Evolutionary conservation across 2,113 vertebrate species (phyloP).

Genomic region (Perccottus glenii): DNA sequence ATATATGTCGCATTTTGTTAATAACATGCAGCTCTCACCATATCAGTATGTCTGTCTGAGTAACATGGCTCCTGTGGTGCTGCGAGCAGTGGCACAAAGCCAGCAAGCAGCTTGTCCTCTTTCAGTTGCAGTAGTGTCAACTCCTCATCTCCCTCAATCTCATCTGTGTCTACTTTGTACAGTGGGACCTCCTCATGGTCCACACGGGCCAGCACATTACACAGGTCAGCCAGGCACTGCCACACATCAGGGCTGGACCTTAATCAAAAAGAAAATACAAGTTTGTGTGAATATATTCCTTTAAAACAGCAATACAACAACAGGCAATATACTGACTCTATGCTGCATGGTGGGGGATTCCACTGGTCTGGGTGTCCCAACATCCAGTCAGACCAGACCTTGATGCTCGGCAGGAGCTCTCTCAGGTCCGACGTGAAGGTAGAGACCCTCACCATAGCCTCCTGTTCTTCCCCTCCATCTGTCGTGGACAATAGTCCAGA

Average conservation of each 20-base stretch:
- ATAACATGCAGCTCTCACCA: conserved; percentile 29
- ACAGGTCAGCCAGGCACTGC: conserved; percentile 92
- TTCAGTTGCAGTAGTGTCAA: conserved; percentile 91
- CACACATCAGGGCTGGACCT: conserved; percentile 87
- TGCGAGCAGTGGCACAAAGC: conserved; percentile 94
- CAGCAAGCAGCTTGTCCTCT: conserved; percentile 94
- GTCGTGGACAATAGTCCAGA: conserved; percentile 75
- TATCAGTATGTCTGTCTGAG: conserved; percentile 89
- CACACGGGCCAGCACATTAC: conserved; percentile 91
- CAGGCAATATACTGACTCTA: conserved; percentile 64
- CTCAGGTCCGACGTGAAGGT: conserved; percentile 87
- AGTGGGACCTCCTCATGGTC: conserved; percentile 94
- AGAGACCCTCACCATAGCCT: conserved; percentile 90
- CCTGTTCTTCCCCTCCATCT: conserved; percentile 68
- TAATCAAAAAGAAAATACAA: conserved; percentile 1
- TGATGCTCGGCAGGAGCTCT: conserved; percentile 93
- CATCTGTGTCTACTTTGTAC: conserved; percentile 85
- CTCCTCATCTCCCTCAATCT: conserved; percentile 90
- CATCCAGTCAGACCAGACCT: conserved; percentile 99
- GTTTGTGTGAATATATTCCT: neutral
- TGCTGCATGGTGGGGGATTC: conserved; percentile 91
- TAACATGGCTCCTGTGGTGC: conserved; percentile 98
- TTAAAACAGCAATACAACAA: neutral
- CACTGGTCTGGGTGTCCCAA: conserved; percentile 93
- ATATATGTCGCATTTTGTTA: neutral